These are phyloP conservation scores for Cheilosia variabilis DNA, from an alignment of 2,888 invertebrate species.

Conservation along the genomic window DNA sequence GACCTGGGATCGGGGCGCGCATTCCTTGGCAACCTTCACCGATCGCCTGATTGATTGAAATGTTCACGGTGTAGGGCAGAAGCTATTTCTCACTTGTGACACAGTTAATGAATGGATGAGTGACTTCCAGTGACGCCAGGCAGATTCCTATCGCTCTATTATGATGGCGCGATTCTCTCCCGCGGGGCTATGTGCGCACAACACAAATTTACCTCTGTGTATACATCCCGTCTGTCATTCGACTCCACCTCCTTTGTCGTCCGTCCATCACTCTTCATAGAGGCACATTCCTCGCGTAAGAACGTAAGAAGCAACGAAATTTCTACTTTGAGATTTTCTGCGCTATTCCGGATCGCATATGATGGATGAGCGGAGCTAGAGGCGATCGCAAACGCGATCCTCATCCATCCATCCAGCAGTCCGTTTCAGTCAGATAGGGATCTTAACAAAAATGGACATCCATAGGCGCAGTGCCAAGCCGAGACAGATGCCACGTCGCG, in stretches of 20 bases:
- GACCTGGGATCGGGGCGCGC: slow-evolving; percentile 39
- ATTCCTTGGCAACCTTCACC: slow-evolving; percentile 60
- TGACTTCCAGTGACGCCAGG: slow-evolving; percentile 63
- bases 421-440: slow-evolving; percentile 39
- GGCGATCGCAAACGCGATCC: slow-evolving; percentile 47
- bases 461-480: slow-evolving; percentile 40
- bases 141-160: slow-evolving; percentile 46
- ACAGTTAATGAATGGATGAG: slow-evolving; percentile 71
- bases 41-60: slow-evolving; percentile 73
- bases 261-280: slow-evolving; percentile 47
- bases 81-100: slow-evolving; percentile 75
- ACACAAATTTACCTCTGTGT: slow-evolving; percentile 34
- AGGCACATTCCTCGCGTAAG: slow-evolving; percentile 1
- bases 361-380: slow-evolving; percentile 61
- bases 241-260: slow-evolving; percentile 54
- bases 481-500: slow-evolving; percentile 56
- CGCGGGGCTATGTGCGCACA: slow-evolving; percentile 13
- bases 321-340: slow-evolving; percentile 2
- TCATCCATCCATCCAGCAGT: slow-evolving; percentile 41
- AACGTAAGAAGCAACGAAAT: slow-evolving; percentile 46
- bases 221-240: slow-evolving; percentile 15
- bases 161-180: slow-evolving; percentile 32
- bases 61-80: slow-evolving; percentile 70
- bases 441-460: slow-evolving; percentile 47
- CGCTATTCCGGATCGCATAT: slow-evolving; percentile 50